Evolutionary conservation across 2,113 vertebrate genomes (phyloP), one percentile per base, ranked within the genome.

Genomic region (Cyanoramphus novaezelandiae): DNA sequence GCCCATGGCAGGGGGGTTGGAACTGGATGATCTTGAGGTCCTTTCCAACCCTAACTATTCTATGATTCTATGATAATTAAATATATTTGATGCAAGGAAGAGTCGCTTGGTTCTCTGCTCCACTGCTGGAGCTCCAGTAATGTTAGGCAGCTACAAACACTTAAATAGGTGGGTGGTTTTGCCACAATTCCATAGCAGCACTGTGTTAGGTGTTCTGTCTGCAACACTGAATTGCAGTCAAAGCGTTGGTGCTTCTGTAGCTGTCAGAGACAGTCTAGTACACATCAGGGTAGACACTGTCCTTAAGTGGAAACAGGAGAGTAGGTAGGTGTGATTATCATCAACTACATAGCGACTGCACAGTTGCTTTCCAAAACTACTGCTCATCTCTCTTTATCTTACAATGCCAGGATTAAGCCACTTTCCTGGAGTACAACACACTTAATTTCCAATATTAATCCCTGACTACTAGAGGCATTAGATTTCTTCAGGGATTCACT

Each of bases 391-490:
- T 70, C 35, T 44, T n/a, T 39, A 44, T 60, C 81, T 93, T 81
- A 72, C 39, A 68, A 18, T 50, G 35, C 27, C 41, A 86, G 49
- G 68, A 69, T 80, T 80, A 80, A 83, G 65, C 31, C 19, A 43
- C 72, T 86, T 83, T 68, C 64, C 76, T 91, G 35, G 68, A 86
- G 35, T 44, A 71, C n/a, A 79, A 17, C 29, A 39, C 53, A 50
- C n/a, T 53, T 88, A 43, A 55, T 80, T 77, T 72, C 77, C 17
- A 91, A n/a, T 76, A 92, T 91, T 69, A 94, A 89, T 84, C 74
- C 69, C n/a, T 63, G 20, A 24, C 11, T 82, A 53, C 70, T 79
- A 84, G 64, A 55, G 62, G 35, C 60, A 83, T 65, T 93, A 84
- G 81, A 27, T 41, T 74, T 94, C 78, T 74, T 67, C 60, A 81